phyloP scores from a whole-genome alignment of 2,797 vertebrate genomes.

The Acanthurus tractus region DNA sequence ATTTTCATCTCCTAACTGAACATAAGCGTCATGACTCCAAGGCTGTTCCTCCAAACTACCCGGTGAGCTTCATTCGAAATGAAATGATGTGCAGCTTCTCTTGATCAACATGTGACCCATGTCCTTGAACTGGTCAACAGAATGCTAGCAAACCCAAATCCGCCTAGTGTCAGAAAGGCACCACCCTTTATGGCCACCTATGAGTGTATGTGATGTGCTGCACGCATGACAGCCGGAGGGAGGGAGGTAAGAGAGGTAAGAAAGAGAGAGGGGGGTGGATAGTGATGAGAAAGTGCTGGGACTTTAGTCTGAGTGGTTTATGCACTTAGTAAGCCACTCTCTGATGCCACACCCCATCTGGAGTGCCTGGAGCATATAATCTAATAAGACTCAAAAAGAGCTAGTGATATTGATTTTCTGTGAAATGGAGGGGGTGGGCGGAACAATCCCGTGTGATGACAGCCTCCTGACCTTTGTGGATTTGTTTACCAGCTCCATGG shows the following conservation, averaged over 20 bases:
- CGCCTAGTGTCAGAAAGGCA: slow-evolving; percentile 38
- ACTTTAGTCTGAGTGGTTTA: slow-evolving; percentile 71
- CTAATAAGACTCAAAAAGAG: slow-evolving; percentile 80
- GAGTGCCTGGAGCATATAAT: slow-evolving; percentile 78
- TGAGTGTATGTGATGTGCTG: slow-evolving; percentile 13
- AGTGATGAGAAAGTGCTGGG: slow-evolving; percentile 53
- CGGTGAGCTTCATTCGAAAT: slow-evolving; percentile 10
- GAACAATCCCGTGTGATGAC: slow-evolving; percentile 63
- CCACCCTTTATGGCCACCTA: slow-evolving; percentile 31
- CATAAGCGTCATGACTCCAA: slow-evolving; percentile 17
- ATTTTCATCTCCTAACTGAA: slow-evolving; percentile 28
- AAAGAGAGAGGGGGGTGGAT: neutral
- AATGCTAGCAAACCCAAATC: slow-evolving; percentile 42
- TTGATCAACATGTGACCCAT: slow-evolving; percentile 70
- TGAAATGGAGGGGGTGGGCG: slow-evolving; percentile 66
- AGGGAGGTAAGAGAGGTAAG: too few species aligned
- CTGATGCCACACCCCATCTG: slow-evolving; percentile 78
- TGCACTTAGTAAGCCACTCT: slow-evolving; percentile 71
- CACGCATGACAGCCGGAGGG: slow-evolving; percentile 23
- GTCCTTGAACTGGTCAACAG: slow-evolving; percentile 69
- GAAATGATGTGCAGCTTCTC: slow-evolving; percentile 34
- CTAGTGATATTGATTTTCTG: slow-evolving; percentile 81
- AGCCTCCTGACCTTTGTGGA: slow-evolving; percentile 75
- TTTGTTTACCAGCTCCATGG: slow-evolving; percentile 66
- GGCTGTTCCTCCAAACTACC: slow-evolving; percentile 16